phyloP scores from a whole-genome alignment of 1,140 invertebrate genomes.

The Anoplolepis gracilipes region DNA sequence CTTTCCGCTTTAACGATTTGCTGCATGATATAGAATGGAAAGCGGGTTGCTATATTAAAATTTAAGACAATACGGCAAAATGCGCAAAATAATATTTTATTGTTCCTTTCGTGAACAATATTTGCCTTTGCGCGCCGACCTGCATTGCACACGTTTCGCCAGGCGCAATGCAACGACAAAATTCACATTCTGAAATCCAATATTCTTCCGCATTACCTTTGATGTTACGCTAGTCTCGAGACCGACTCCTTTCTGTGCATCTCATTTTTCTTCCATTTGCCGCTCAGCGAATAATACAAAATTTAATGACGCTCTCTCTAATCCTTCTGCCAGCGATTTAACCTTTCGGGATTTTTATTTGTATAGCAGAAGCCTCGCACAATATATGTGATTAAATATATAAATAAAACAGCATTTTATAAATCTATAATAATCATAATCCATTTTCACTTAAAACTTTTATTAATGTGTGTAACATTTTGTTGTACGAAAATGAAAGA shows the following conservation, averaged over 20 bases:
- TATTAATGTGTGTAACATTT: not conserved
- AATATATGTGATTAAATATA: not conserved
- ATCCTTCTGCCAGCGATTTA: constrained; percentile 11
- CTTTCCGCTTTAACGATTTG: constrained; percentile 54
- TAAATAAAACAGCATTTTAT: not conserved
- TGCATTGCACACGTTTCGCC: not conserved
- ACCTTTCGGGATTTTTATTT: not conserved
- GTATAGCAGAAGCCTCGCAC: not conserved
- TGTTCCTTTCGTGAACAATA: constrained; percentile 36
- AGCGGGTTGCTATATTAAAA: constrained; percentile 39
- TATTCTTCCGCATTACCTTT: constrained; percentile 48
- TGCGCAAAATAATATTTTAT: constrained; percentile 57
- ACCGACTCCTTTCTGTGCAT: not conserved
- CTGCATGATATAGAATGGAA: not conserved
- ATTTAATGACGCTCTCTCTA: constrained; percentile 34
- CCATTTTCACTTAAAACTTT: not conserved
- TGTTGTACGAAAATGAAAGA: not conserved
- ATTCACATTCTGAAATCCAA: constrained; percentile 56
- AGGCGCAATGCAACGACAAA: constrained; percentile 43
- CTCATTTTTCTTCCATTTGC: constrained; percentile 14
- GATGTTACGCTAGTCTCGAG: constrained; percentile 17
- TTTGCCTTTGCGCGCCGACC: constrained; percentile 27
- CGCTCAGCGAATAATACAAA: constrained; percentile 1
- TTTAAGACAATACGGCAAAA: constrained; percentile 36
- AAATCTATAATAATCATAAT: not conserved